Percentiles rank a stretch among this genome's conserved stretches.
Conservation (phyloP, 2,113 vertebrate genomes). For the Syngnathus floridae region DNA sequence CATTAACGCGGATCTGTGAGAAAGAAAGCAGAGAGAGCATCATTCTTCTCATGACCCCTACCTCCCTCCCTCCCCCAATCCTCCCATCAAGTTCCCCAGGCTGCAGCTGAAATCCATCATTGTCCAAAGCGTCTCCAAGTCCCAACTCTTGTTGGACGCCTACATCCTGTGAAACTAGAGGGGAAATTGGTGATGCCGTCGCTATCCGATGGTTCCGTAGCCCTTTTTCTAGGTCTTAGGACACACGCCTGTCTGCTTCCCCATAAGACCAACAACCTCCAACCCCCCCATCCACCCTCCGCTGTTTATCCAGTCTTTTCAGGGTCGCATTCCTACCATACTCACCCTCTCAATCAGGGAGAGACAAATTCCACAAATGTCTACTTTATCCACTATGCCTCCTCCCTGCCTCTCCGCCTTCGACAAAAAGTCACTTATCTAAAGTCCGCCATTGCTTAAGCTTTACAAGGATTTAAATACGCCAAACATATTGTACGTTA, state of each 20-base stretch:
- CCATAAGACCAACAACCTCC: constrained; percentile 7
- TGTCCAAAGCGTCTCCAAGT: background rate
- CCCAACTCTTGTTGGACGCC: constrained; percentile 12
- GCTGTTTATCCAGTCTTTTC: constrained; percentile 66
- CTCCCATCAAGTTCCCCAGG: constrained; percentile 27
- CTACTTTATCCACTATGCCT: constrained; percentile 17
- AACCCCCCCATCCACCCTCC: background rate
- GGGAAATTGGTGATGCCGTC: constrained; percentile 27
- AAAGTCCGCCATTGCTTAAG: background rate
- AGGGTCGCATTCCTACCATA: constrained; percentile 71
- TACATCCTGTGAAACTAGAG: constrained; percentile 29
- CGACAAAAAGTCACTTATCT: background rate
- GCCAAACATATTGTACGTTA: background rate
- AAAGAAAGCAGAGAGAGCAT: constrained; percentile 23
- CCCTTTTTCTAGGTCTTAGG: constrained; percentile 17
- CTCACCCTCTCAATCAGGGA: constrained; percentile 55
- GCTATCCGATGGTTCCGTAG: constrained; percentile 24
- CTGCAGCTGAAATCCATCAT: constrained; percentile 48
- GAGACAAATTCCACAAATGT: constrained; percentile 58
- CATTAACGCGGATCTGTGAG: constrained; percentile 43
- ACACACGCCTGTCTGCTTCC: constrained; percentile 3
- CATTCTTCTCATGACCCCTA: constrained; percentile 55
- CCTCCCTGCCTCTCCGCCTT: background rate
- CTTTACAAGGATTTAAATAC: background rate
- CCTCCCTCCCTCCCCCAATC: background rate